Evolutionary conservation across 2,113 vertebrate genomes (phyloP).

Genomic region (Sakesphorus luctuosus): DNA sequence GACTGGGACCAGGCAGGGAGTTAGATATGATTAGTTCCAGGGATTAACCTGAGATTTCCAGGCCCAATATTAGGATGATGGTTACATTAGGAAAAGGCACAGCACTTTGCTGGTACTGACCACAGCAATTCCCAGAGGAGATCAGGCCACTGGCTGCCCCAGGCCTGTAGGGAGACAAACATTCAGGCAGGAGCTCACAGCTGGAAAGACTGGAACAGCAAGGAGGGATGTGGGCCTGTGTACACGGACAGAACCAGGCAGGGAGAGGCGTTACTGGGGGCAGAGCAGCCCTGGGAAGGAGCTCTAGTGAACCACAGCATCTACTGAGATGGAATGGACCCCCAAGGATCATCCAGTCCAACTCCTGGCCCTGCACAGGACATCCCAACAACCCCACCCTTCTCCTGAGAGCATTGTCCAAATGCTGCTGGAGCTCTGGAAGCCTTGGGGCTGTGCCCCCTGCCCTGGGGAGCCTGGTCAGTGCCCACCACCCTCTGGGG

Average conservation of each 20-base stretch:
- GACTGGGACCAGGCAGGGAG: background rate
- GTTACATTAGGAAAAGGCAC: constrained; percentile 37
- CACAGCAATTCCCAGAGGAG: constrained; percentile 62
- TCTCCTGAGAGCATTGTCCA: fast-evolving
- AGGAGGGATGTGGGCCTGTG: background rate
- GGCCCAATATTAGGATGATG: constrained; percentile 37
- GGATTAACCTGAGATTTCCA: background rate
- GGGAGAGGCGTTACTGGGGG: background rate
- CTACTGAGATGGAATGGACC: background rate
- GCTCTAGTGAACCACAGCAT: background rate
- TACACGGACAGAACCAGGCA: background rate
- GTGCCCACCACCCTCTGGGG: background rate
- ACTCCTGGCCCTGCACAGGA: background rate
- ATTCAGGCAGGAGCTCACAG: constrained; percentile 20
- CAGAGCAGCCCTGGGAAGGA: background rate
- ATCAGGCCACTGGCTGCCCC: constrained; percentile 67
- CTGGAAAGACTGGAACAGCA: background rate
- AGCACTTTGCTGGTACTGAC: constrained; percentile 68
- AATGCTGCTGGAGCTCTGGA: background rate
- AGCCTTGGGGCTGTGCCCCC: background rate
- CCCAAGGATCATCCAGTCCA: background rate
- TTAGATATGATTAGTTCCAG: constrained; percentile 60
- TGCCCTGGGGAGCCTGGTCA: background rate
- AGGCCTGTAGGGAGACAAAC: constrained; percentile 69
- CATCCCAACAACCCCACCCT: background rate